Base-by-base conservation (phyloP, 2,797 vertebrate genomes). In the Semotilus atromaculatus region DNA sequence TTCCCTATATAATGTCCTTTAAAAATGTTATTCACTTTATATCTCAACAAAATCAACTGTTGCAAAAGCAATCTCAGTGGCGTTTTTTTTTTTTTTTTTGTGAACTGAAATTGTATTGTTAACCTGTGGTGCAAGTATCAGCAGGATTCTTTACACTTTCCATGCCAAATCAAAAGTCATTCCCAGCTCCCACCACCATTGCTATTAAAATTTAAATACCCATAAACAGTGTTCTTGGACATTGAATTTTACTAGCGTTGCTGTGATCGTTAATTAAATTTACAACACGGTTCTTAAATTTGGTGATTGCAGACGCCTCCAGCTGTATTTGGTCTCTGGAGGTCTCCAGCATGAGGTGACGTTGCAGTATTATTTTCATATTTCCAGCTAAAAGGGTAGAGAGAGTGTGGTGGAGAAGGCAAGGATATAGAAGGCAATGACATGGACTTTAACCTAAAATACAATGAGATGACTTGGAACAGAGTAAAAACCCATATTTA, bases 71-170 rank as follows among this genome's bases (percentile, higher is more conserved):
- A 40, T 60, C 91, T 90, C 80, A 88, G 89, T 8, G 3, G 1
- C 23, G 23, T 58, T 10, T 7, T 7, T 21, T 21, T 8, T 21
- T 53, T 89, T 51, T 80, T 88, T 5, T 83, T 89, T 86, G 90
- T 88, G 87, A 89, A 86, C 88, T 90, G 88, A 92, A 88, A 74
- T 85, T 67, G 86, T 83, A 75, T 83, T 45, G 58, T 86, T 86
- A 86, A 83, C 74, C 66, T 83, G 23, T 55, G 67, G 68, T 48
- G 66, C 43, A 73, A 64, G 16, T 45, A 72, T 83, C 85, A 80
- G 45, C 55, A 86, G 68, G 81, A 83, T 86, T 82, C 80, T 86
- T 82, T 68, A 86, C 74, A 86, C 74, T 79, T 86, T 83, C 55
- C 80, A 67, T 72, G n/a, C 68, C 55, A 72, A 86, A 83, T 79